Conservation (phyloP, 2,797 vertebrate species). For the Gambelia wislizenii region DNA sequence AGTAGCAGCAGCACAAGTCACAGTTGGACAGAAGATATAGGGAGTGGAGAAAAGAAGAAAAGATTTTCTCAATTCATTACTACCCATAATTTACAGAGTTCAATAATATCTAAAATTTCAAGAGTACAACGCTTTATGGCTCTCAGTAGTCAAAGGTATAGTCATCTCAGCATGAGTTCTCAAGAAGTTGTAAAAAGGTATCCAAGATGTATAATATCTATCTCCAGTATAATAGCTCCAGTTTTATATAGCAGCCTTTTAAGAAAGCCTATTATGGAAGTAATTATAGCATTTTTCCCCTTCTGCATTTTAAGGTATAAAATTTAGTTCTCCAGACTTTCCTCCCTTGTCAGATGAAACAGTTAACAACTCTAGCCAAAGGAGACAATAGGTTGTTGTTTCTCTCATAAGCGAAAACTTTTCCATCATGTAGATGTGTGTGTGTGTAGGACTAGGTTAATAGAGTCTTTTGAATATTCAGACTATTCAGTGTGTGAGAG, state of each 20-base stretch:
- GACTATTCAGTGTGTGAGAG: neutral
- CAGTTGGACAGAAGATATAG: conserved; percentile 38
- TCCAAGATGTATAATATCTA: conserved; percentile 15
- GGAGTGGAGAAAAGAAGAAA: neutral
- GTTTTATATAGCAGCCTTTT: conserved; percentile 13
- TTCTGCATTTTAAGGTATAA: conserved; percentile 23
- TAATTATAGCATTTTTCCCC: conserved; percentile 22
- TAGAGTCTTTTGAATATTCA: neutral
- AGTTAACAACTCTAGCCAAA: neutral
- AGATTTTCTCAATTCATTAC: conserved; percentile 47
- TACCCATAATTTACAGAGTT: conserved; percentile 42
- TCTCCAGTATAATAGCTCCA: neutral
- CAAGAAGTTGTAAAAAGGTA: conserved; percentile 25
- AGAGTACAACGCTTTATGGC: conserved; percentile 26
- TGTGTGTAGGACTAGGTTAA: neutral
- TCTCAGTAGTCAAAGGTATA: conserved; percentile 31
- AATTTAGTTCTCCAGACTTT: conserved; percentile 37
- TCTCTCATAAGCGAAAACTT: neutral
- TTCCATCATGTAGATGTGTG: neutral
- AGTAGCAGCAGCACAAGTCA: conserved; percentile 30
- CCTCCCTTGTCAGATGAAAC: neutral
- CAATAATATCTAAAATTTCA: conserved; percentile 51
- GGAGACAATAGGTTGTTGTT: neutral
- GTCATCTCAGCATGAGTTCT: conserved; percentile 49
- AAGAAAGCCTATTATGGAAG: conserved; percentile 29